These are phyloP conservation scores for Drosophila erecta DNA, from an alignment of 1,140 invertebrate species.

Conservation along the genomic window DNA sequence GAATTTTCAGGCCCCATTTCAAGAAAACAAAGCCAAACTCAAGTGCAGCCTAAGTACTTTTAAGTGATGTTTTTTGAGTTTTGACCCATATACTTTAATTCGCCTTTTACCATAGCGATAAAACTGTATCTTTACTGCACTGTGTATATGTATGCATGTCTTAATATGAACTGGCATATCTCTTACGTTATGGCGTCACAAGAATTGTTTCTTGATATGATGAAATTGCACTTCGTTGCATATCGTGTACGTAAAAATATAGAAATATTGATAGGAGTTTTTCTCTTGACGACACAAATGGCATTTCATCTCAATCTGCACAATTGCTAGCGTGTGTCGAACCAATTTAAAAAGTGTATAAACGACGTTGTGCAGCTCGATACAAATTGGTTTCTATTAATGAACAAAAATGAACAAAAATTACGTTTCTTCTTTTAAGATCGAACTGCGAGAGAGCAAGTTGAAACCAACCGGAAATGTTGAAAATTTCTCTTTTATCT, in stretches of 20 bases:
- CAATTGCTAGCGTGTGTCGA: constrained; percentile 40
- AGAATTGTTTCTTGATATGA: constrained; percentile 6
- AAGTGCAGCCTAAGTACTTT: constrained; percentile 33
- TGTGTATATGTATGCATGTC: neutral
- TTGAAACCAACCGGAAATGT: constrained; percentile 58
- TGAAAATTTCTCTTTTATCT: constrained; percentile 68
- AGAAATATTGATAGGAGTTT: neutral
- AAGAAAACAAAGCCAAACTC: constrained; percentile 6
- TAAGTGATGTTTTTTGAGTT: constrained; percentile 8
- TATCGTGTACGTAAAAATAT: neutral
- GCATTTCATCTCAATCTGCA: constrained; percentile 10
- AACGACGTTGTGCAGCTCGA: constrained; percentile 21
- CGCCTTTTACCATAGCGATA: constrained; percentile 10
- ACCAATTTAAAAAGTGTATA: constrained; percentile 15
- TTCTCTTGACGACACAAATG: constrained; percentile 8
- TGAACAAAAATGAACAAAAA: constrained; percentile 57
- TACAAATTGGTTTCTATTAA: constrained; percentile 75
- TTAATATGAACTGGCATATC: neutral
- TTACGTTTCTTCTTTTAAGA: constrained; percentile 29
- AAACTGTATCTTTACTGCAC: constrained; percentile 4
- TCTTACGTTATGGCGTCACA: constrained; percentile 7
- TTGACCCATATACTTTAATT: constrained; percentile 33
- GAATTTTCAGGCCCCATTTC: neutral
- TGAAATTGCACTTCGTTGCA: constrained; percentile 18
- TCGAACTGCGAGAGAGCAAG: neutral